phyloP scores from a whole-genome alignment of 2,113 vertebrate genomes.

The Pao palembangensis region DNA sequence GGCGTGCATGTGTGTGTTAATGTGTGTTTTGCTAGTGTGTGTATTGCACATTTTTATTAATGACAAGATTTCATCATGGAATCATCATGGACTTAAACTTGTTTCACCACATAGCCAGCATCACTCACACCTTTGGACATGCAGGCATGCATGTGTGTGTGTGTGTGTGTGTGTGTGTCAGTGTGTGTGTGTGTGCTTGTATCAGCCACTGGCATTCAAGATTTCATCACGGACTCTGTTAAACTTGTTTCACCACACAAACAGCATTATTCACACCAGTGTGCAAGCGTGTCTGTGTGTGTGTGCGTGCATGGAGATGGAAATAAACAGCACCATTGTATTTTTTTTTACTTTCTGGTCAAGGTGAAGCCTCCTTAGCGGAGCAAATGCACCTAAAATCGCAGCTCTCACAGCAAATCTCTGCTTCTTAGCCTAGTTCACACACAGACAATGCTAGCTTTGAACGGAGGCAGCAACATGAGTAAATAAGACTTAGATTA shows the following conservation, averaged over 20 bases:
- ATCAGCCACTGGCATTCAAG: constrained; percentile 37
- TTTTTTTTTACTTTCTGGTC: no score
- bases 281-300: background rate
- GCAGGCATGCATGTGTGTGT: no score
- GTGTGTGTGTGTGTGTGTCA: no score
- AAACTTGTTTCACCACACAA: constrained; percentile 48
- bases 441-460: background rate
- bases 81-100: no score
- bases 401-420: no score
- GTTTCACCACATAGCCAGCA: no score
- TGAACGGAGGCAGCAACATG: background rate
- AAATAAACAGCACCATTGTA: background rate
- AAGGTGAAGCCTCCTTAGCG: background rate
- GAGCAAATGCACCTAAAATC: no score
- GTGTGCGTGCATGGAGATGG: background rate
- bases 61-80: no score
- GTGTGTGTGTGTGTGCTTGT: constrained; percentile 1
- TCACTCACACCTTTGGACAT: no score
- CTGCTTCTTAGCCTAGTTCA: no score
- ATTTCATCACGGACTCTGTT: constrained; percentile 1
- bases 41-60: no score
- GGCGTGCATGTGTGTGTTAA: background rate
- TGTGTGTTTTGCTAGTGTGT: no score
- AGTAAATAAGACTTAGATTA: background rate
- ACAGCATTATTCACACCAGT: constrained; percentile 1